Base-by-base conservation (phyloP, 1,140 invertebrate species). In the Rhagoletis zephyria region DNA sequence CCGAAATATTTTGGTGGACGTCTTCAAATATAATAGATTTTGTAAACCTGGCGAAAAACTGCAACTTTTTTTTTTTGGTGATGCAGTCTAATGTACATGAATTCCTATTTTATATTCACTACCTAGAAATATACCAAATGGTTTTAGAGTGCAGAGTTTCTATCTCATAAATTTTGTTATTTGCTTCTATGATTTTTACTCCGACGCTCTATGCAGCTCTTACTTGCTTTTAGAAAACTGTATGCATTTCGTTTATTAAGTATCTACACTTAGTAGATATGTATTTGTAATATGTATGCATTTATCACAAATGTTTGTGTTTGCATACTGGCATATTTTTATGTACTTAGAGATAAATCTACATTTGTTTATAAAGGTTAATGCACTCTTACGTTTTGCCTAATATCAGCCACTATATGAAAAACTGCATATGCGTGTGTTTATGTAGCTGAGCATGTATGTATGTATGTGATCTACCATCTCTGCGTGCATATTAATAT, bases 121-220 rank as follows among this genome's bases (percentile, higher is more conserved):
- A 67, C 19, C 40, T 9, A 67, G n/a, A 48, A 70, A 42, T 40
- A 45, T 40, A 40, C 4, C 7, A 70, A 74, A 48, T 74, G 42
- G 16, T 74, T 74, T 74, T n/a, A 7, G n/a, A 48, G 12, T 45
- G 4, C 45, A 74, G 42, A 14, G 42, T 74, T 74, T 74, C 4
- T 48, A n/a, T 70, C 40, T 51, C 45, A 74, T n/a, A 74, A 16
- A 48, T 74, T 70, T 45, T 70, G 1, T 70, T 42, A 45, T 74
- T 74, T 48, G 45, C 14, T 74, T 7, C 30, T 48, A 51, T 74
- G 70, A 74, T 51, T 74, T 63, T 74, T 51, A 74, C 12, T 63
- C 16, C n/a, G 16, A 63, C 16, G 61, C 61, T 63, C 42, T 45
- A 30, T 30, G 30, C 30, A 48, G 70, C 16, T 5, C 42, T 74